Percentiles rank a stretch among this genome's conserved stretches.
phyloP scores from a whole-genome alignment of 2,113 vertebrate species.

The Phocoena phocoena region DNA sequence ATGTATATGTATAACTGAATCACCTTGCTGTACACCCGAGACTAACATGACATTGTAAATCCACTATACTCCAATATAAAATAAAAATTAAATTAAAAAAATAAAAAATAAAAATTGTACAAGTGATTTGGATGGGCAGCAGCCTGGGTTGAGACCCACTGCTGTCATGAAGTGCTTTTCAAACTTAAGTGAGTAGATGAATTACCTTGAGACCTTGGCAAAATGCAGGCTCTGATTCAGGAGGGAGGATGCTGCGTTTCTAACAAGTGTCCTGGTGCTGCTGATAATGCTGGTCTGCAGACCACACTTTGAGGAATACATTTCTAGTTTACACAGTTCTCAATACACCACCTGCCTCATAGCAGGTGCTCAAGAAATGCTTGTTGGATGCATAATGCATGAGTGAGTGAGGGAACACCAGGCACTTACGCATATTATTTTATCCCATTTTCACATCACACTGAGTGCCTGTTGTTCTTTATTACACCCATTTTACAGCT shows the following conservation, averaged over 20 bases:
- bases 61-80: not conserved
- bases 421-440: not conserved
- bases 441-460: not conserved
- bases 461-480: not conserved
- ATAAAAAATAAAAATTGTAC: not conserved
- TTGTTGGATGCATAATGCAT: not conserved
- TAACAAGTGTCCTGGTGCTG: not conserved
- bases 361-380: not conserved
- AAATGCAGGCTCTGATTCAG: not conserved
- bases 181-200: not conserved
- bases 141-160: not conserved
- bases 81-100: not conserved
- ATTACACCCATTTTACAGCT: not conserved
- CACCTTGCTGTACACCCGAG: rapidly evolving
- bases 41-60: not conserved
- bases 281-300: not conserved
- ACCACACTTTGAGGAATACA: not conserved
- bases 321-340: not conserved
- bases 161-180: not conserved
- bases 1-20: not conserved
- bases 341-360: not conserved
- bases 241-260: not conserved
- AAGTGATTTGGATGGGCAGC: not conserved
- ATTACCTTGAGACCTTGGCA: not conserved
- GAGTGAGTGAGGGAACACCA: not conserved